Evolutionary conservation across 2,888 invertebrate genomes (phyloP).

Genomic region (Agriopis aurantiaria): DNA sequence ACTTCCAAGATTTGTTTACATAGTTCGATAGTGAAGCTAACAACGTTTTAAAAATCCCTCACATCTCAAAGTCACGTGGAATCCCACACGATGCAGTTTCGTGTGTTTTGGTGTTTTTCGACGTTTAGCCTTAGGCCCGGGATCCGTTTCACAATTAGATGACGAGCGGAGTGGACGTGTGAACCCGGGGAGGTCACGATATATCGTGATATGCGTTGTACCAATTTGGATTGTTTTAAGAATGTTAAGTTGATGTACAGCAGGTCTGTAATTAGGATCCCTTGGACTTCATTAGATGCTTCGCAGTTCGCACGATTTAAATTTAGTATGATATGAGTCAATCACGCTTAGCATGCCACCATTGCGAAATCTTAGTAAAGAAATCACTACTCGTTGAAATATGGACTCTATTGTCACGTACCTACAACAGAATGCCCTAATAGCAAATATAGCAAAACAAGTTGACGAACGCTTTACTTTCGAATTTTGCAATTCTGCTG

Average conservation of each 20-base stretch:
- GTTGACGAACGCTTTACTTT: too few relatives aligned
- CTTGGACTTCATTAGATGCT: background rate
- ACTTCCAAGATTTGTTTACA: too few relatives aligned
- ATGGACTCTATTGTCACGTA: too few relatives aligned
- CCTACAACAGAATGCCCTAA: too few relatives aligned
- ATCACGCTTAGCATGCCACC: too few relatives aligned
- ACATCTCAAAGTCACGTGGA: background rate
- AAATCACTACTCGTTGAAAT: background rate
- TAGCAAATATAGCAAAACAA: too few relatives aligned
- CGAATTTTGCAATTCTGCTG: too few relatives aligned
- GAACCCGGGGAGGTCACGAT: conserved; percentile 30
- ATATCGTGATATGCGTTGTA: conserved; percentile 28
- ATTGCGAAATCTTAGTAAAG: background rate
- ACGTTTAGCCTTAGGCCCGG: conserved; percentile 31
- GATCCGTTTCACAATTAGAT: conserved; percentile 28
- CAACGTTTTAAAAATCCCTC: background rate
- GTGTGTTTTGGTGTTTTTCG: conserved; percentile 28
- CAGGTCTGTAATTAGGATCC: background rate
- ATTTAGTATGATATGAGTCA: too few relatives aligned
- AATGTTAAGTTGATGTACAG: conserved; percentile 20
- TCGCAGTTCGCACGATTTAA: background rate
- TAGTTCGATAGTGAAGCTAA: background rate
- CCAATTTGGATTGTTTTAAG: conserved; percentile 26
- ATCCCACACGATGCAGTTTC: conserved; percentile 25
- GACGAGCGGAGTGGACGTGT: conserved; percentile 24